Evolutionary conservation across 2,797 vertebrate genomes (phyloP), one percentile per base, ranked within the genome.

Genomic region (Chloroceryle amazona): DNA sequence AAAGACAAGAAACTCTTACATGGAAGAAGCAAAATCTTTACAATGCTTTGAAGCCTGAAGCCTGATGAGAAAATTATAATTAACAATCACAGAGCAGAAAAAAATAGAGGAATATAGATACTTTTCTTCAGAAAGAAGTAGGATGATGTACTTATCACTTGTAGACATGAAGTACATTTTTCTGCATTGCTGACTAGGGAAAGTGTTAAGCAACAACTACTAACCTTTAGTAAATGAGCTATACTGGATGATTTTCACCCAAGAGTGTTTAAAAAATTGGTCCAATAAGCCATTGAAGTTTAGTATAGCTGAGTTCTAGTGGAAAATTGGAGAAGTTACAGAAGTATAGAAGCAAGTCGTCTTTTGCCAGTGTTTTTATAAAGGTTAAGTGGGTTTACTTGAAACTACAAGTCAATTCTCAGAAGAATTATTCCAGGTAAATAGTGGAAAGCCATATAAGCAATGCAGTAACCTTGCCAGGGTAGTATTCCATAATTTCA

Each of bases 21-120:
- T 22, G 18, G 29, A 93, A 87, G 31, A 37, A 85, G 23, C 14
- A 72, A 72, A 89, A 67, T 68, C 67, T 78, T 89, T 79, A 26
- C 39, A 62, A 51, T 70, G 31, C 14, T 68, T 73, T 79, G 52
- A 89, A 72, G 46, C n/a, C 46, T 81, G 52, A 89, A 68, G 49
- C n/a, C 46, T 86, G 61, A 86, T 79, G n/a, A 86, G 42, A 67
- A 95, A 91, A 71, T 28, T 62, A 8, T 71, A 81, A 92, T 93
- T 91, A 74, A 57, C 61, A 78, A 55, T 84, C 73, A 66, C 41
- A 89, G 28, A 74, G 74, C 29, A 62, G 78, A 55, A 82, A 72
- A 78, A 70, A 80, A 86, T 63, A 74, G 57, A 26, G 81, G 49
- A 67, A 47, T 44, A 44, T 44, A 86, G 70, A n/a, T 81, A 49